Evolutionary conservation across 2,797 vertebrate species (phyloP).

Genomic region (Argyrosomus regius): DNA sequence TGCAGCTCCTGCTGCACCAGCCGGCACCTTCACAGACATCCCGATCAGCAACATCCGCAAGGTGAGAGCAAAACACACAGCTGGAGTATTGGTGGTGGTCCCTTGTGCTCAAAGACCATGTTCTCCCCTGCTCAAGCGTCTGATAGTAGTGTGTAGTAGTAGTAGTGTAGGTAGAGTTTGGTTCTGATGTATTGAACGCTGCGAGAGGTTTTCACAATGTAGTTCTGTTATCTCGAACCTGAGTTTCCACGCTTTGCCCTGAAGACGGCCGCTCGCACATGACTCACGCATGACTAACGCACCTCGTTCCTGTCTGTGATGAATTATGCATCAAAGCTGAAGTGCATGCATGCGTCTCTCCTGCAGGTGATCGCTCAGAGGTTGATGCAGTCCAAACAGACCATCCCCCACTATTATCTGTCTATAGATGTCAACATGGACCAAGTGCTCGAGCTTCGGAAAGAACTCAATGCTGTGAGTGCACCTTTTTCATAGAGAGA

Average conservation of each 20-base stretch:
- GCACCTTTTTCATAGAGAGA: neutral
- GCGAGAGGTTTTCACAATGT: constrained; percentile 23
- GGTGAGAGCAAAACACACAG: constrained; percentile 80
- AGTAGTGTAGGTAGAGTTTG: neutral
- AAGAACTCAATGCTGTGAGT: constrained; percentile 94
- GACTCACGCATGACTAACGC: constrained; percentile 47
- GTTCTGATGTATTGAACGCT: constrained; percentile 16
- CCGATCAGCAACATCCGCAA: constrained; percentile 96
- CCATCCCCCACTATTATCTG: constrained; percentile 98
- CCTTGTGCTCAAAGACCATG: neutral
- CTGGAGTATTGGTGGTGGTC: neutral
- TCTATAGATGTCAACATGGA: constrained; percentile 97
- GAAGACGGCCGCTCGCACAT: constrained; percentile 10
- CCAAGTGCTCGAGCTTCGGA: constrained; percentile 91
- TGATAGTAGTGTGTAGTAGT: too few relatives aligned
- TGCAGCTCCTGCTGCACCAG: constrained; percentile 72
- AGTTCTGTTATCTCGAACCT: constrained; percentile 46
- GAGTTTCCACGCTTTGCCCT: constrained; percentile 42
- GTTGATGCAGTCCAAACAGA: constrained; percentile 98
- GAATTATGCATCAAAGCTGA: constrained; percentile 54
- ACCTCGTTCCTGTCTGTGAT: constrained; percentile 22
- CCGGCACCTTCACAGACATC: constrained; percentile 94
- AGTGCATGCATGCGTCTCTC: constrained; percentile 30
- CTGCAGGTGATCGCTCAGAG: constrained; percentile 96
- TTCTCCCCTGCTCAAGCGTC: neutral